A percentile compares a stretch with the other conserved stretches of the same genome.
Conservation (phyloP, 2,113 vertebrate species). For the Rhinoptilus africanus region DNA sequence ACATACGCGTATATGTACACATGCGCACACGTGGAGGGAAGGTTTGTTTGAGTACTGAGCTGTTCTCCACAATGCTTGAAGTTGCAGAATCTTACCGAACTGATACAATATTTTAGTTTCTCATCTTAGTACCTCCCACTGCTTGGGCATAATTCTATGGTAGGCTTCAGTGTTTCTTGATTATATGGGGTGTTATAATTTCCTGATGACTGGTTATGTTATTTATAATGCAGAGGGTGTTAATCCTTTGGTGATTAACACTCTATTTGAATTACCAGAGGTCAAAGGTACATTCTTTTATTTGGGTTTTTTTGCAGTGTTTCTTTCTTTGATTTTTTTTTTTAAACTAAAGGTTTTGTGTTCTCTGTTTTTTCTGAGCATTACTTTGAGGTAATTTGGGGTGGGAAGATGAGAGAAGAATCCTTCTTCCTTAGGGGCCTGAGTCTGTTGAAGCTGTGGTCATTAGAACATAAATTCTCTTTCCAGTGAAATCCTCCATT, state of each 20-base stretch:
- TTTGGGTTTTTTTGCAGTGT: neutral
- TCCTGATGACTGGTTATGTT: conserved; percentile 41
- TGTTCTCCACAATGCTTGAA: neutral
- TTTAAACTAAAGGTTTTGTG: neutral
- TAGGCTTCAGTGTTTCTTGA: neutral
- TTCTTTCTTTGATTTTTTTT: neutral
- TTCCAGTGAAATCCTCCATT: neutral
- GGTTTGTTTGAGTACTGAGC: neutral
- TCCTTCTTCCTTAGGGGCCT: neutral
- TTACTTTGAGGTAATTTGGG: neutral
- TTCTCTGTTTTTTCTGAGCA: neutral
- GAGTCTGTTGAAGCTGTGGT: neutral
- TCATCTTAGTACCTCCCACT: neutral
- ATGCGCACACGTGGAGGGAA: neutral
- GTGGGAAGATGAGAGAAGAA: neutral
- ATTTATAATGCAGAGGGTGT: conserved; percentile 39
- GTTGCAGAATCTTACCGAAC: neutral
- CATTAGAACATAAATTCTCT: neutral
- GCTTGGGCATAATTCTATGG: neutral
- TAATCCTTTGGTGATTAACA: conserved; percentile 58
- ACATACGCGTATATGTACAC: fast-evolving
- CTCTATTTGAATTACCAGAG: conserved; percentile 13
- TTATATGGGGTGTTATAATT: conserved; percentile 40
- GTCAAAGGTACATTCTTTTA: conserved; percentile 28
- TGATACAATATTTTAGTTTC: neutral